Percentiles rank a stretch among this genome's conserved stretches.
phyloP scores from a whole-genome alignment of 2,113 vertebrate genomes.

The Thunnus maccoyii region DNA sequence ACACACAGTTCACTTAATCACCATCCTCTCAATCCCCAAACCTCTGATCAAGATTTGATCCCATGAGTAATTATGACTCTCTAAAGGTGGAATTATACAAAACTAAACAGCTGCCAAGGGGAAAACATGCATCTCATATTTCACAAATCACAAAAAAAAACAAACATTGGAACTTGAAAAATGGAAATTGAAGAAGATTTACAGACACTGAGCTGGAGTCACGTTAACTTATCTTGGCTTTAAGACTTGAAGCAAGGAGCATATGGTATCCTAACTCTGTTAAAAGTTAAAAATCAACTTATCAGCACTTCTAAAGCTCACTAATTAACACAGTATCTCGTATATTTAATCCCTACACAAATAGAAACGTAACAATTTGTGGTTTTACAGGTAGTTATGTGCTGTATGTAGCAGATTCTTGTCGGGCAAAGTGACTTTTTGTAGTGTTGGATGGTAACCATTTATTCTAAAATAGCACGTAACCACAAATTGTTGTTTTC shows the following conservation, averaged over 20 bases:
- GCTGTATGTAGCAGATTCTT: too few species aligned
- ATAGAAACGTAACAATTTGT: too few species aligned
- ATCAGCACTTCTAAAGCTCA: not conserved
- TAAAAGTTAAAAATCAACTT: not conserved
- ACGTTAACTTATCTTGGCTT: not conserved
- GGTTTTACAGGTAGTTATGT: too few species aligned
- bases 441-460: too few species aligned
- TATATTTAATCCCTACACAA: too few species aligned
- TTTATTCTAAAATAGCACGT: too few species aligned
- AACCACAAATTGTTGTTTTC: too few species aligned
- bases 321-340: too few species aligned
- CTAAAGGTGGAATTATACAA: constrained; percentile 47
- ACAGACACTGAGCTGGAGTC: not conserved
- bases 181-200: not conserved
- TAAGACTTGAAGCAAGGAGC: not conserved
- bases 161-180: too few species aligned
- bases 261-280: too few species aligned
- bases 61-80: constrained; percentile 54
- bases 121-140: constrained; percentile 21
- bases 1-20: constrained; percentile 67
- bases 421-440: too few species aligned
- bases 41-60: constrained; percentile 64
- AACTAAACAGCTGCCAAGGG: constrained; percentile 28
- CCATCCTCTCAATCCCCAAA: constrained; percentile 47
- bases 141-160: constrained; percentile 14